Evolutionary conservation across 2,888 invertebrate species (phyloP).

Genomic region (Rhagophthalmus giganteus): DNA sequence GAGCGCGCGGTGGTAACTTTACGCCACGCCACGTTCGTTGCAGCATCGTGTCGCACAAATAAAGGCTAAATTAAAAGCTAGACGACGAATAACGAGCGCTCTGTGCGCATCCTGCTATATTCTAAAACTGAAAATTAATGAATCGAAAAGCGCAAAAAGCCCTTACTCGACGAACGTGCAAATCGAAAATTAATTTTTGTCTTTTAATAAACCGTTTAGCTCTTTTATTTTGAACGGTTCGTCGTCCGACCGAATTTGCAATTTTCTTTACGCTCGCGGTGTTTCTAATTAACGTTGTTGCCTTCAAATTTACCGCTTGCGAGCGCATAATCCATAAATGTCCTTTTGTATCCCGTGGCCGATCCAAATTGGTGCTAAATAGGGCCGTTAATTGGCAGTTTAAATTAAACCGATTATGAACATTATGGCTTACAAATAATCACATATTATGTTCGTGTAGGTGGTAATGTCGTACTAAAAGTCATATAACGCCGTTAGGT

Average conservation of each 20-base stretch:
- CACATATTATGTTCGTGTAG: constrained; percentile 40
- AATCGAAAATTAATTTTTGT: too few relatives aligned
- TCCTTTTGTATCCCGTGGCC: constrained; percentile 25
- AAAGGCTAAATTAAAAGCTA: constrained; percentile 21
- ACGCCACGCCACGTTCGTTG: constrained; percentile 16
- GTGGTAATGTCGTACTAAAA: constrained; percentile 37
- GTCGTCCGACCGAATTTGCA: too few relatives aligned
- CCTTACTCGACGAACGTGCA: too few relatives aligned
- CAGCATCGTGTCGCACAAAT: constrained; percentile 8
- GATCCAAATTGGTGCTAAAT: constrained; percentile 31
- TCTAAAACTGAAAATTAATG: constrained; percentile 14
- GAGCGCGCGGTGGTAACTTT: too few relatives aligned
- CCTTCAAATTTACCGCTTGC: not conserved
- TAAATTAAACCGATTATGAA: constrained; percentile 31
- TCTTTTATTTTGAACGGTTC: too few relatives aligned
- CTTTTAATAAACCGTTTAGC: too few relatives aligned
- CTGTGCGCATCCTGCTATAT: constrained; percentile 16
- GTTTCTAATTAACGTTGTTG: not conserved
- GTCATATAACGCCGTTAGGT: constrained; percentile 19
- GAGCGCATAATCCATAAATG: constrained; percentile 17
- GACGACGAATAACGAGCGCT: constrained; percentile 13
- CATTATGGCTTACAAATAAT: constrained; percentile 60
- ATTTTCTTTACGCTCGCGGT: too few relatives aligned
- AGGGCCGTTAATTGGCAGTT: constrained; percentile 32
- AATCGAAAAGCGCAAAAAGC: constrained; percentile 11